Conservation (phyloP, 92 coral and sea anemone species). For the Parazoanthus swiftii region DNA sequence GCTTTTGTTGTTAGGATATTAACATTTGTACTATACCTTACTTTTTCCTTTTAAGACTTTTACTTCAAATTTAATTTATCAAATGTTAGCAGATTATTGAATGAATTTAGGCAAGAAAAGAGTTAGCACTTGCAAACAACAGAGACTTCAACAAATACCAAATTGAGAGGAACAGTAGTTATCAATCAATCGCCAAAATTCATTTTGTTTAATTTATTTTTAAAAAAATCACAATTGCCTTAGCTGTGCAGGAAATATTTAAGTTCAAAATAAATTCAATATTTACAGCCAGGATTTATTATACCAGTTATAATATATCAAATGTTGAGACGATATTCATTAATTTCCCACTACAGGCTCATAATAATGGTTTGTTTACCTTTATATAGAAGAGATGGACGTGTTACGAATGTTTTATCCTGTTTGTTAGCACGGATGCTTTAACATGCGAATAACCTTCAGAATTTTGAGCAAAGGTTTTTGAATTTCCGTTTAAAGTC, state of each 20-base stretch:
- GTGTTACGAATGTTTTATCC: too few species aligned
- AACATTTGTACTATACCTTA: neutral
- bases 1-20: neutral
- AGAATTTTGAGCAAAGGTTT: neutral
- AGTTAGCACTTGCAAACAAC: neutral
- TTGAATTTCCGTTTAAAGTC: neutral
- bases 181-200: neutral
- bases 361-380: neutral
- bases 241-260: neutral
- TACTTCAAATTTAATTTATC: neutral
- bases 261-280: too few species aligned
- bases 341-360: neutral
- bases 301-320: too few species aligned
- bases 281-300: too few species aligned
- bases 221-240: too few species aligned
- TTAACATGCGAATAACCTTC: neutral
- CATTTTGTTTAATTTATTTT: neutral
- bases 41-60: neutral
- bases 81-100: neutral
- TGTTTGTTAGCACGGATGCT: too few species aligned
- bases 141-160: neutral
- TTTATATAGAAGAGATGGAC: neutral
- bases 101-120: neutral
- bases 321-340: too few species aligned
- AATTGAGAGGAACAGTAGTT: neutral